Conservation (phyloP, 2,113 vertebrate species). For the Tangachromis dhanisi region DNA sequence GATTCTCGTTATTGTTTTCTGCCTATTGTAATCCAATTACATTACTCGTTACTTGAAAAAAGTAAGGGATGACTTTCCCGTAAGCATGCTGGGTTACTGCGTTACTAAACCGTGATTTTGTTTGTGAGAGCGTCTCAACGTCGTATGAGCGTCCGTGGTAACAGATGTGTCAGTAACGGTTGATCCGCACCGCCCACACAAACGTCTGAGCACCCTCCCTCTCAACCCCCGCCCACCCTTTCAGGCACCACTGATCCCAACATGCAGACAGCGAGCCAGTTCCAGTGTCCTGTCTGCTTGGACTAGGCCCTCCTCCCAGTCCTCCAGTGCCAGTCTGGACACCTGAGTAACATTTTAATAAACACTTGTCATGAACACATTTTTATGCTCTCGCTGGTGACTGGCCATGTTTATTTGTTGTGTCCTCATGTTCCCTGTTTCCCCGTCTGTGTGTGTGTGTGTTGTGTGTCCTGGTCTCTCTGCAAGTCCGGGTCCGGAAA, state of each 20-base stretch:
- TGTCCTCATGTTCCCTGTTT: no score
- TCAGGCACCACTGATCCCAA: not conserved
- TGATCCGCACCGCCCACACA: accelerated
- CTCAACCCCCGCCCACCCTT: not conserved
- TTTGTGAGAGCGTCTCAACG: not conserved
- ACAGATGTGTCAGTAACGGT: not conserved
- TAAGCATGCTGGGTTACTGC: not conserved
- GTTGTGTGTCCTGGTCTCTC: no score
- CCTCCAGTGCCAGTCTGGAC: not conserved
- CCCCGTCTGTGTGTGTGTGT: no score
- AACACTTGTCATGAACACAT: not conserved
- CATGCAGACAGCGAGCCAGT: not conserved
- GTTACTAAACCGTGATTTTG: not conserved
- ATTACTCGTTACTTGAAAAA: no score
- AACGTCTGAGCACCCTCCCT: not conserved
- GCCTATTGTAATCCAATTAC: not conserved
- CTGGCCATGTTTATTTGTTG: no score
- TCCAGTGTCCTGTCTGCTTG: not conserved
- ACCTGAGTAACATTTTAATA: not conserved
- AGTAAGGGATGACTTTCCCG: not conserved
- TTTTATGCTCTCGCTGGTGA: accelerated
- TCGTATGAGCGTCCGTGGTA: accelerated
- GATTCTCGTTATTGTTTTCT: not conserved
- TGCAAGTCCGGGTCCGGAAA: no score
- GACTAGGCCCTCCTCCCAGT: not conserved